Evolutionary conservation across 1,140 invertebrate genomes (phyloP).

Genomic region (Proales similis): DNA sequence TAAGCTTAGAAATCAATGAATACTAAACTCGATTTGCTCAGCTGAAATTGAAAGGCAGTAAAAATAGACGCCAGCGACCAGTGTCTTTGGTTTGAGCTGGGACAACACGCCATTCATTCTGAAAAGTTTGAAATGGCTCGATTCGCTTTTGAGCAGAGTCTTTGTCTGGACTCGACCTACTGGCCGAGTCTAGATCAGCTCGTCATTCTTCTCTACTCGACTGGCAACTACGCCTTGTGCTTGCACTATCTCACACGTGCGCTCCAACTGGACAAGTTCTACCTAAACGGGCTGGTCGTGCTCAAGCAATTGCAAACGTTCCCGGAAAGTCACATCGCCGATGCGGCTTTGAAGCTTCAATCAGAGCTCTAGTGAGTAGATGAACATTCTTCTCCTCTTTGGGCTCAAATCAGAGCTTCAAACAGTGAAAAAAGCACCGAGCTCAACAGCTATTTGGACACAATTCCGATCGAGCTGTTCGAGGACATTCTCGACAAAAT

Average conservation of each 20-base stretch:
- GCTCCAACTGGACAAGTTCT: constrained; percentile 9
- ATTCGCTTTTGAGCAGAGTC: constrained; percentile 10
- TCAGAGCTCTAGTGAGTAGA: constrained; percentile 10
- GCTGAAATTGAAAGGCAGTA: neutral
- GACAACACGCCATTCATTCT: neutral
- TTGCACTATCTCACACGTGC: neutral
- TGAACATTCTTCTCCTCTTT: neutral
- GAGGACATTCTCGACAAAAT: too few species aligned
- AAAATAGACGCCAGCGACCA: constrained; percentile 13
- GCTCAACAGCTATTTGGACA: neutral
- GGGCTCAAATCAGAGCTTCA: neutral
- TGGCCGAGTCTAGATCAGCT: constrained; percentile 31
- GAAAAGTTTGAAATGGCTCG: constrained; percentile 7
- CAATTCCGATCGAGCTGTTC: constrained; percentile 17
- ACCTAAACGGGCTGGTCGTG: constrained; percentile 20
- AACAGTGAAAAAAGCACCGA: neutral
- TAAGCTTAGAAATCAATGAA: too few species aligned
- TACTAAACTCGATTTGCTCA: too few species aligned
- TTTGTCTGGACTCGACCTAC: neutral
- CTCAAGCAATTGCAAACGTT: constrained; percentile 18
- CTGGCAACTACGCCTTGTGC: constrained; percentile 1
- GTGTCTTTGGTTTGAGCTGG: constrained; percentile 22
- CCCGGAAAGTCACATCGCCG: neutral
- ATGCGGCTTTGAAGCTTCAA: neutral
- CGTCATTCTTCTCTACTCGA: constrained; percentile 11